Base-by-base conservation (phyloP, 1,140 invertebrate species). In the Drosophila prosaltans region DNA sequence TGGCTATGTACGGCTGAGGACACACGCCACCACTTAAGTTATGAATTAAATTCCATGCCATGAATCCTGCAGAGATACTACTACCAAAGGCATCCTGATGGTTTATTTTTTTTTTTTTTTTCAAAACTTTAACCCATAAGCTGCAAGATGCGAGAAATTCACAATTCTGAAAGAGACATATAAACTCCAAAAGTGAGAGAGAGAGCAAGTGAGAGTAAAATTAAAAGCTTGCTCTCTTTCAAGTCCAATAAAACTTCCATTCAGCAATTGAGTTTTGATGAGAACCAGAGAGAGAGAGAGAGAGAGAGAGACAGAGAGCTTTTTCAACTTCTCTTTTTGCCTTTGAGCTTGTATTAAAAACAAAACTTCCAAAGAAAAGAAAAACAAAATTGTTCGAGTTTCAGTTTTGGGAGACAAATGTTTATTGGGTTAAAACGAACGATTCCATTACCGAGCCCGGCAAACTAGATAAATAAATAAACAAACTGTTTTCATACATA, bases 31-130 rank as follows among this genome's bases (percentile, higher is more conserved):
- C 80, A 81, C 84, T 88, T 79, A 73, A 88, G 84, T 78, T 83
- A 88, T 88, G 84, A 88, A 89, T 88, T 88, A 83, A 88, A 83
- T 83, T 80, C 84, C 84, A 36, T 75, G 68, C 65, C 71, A 83
- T 81, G 70, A 85, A 59, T 75, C 58, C 81, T 57, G 68, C 64
- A 71, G 65, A 76, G 65, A 76, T 69, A 76, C 68, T 48, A 67
- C 32, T 36, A 36, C 32, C 32, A 55, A 21, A 68, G 58, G 24
- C 54, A 51, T 61, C 67, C 68, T 64, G 64, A 62, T 72, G 67
- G 16, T 16, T 16, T 16, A 0, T 16, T 16, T 16, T 16, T 16
- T 16, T 16, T 16, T 16, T 16, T 63, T 51, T 55, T 51, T 48
- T 58, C 58, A 11, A 60, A 76, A 82, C 72, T 72, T 86, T 85